phyloP scores from a whole-genome alignment of 2,888 invertebrate species.

The Temnothorax rugatulus region DNA sequence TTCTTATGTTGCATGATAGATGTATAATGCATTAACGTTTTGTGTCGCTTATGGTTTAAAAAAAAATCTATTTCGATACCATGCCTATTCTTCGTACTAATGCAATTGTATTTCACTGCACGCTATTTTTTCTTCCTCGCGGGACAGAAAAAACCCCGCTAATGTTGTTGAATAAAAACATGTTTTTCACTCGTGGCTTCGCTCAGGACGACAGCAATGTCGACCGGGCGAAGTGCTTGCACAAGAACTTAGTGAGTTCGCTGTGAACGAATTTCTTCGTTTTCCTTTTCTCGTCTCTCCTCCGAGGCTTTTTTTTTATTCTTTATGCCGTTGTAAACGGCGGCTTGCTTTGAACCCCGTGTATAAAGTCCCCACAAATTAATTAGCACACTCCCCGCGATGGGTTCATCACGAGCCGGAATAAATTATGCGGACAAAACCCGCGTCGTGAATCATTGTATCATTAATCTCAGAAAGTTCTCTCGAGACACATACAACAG shows the following conservation, averaged over 20 bases:
- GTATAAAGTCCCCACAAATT: constrained; percentile 59
- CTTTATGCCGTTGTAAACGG: constrained; percentile 27
- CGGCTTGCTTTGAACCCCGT: constrained; percentile 63
- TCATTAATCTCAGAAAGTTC: constrained; percentile 50
- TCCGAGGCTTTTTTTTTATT: constrained; percentile 27
- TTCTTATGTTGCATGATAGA: background rate
- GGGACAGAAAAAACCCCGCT: constrained; percentile 52
- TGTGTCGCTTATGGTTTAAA: background rate
- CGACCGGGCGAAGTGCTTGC: constrained; percentile 53
- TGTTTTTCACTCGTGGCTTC: constrained; percentile 57
- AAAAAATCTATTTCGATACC: background rate
- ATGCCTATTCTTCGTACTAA: background rate
- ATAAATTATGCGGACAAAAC: constrained; percentile 50
- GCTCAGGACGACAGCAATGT: constrained; percentile 46
- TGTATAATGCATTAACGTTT: background rate
- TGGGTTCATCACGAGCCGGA: constrained; percentile 51
- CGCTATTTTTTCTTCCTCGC: constrained; percentile 19
- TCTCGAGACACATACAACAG: constrained; percentile 19
- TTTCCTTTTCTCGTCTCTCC: constrained; percentile 35
- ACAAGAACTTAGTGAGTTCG: constrained; percentile 56
- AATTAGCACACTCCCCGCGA: constrained; percentile 66
- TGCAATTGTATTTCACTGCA: constrained; percentile 10
- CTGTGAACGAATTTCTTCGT: constrained; percentile 63
- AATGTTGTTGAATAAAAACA: constrained; percentile 55
- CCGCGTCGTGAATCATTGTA: constrained; percentile 42